These are phyloP conservation scores for Syngnathus scovelli DNA, from an alignment of 2,113 vertebrate species.

Conservation along the genomic window DNA sequence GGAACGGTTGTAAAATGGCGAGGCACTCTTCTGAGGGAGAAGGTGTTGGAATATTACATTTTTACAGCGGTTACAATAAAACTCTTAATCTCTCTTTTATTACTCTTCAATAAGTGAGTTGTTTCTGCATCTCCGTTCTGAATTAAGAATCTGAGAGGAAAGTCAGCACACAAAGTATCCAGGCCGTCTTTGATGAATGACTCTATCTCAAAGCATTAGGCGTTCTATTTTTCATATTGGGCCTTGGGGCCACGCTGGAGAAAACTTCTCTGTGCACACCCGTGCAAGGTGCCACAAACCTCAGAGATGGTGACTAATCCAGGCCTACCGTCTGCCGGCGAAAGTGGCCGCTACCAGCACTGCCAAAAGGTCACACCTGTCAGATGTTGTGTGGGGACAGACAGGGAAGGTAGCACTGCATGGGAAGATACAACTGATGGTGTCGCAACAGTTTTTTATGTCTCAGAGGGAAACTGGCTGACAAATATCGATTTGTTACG, in stretches of 20 bases:
- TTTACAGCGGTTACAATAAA: constrained; percentile 54
- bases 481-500: background rate
- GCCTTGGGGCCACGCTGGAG: constrained; percentile 54
- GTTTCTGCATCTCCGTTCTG: constrained; percentile 56
- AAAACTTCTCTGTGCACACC: constrained; percentile 48
- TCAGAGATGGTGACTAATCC: constrained; percentile 63
- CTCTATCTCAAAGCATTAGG: constrained; percentile 72
- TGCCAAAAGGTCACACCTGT: constrained; percentile 71
- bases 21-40: constrained; percentile 19
- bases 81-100: constrained; percentile 51
- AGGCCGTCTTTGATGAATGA: constrained; percentile 71
- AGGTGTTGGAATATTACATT: constrained; percentile 39
- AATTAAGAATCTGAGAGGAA: constrained; percentile 41
- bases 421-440: constrained; percentile 25
- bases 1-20: constrained; percentile 13
- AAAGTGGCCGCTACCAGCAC: constrained; percentile 45
- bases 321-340: constrained; percentile 54
- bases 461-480: background rate
- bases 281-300: constrained; percentile 48
- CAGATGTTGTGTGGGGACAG: constrained; percentile 42
- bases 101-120: constrained; percentile 58
- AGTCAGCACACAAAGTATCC: constrained; percentile 49
- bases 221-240: constrained; percentile 73
- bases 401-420: constrained; percentile 32
- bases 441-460: constrained; percentile 17